Percentiles rank a stretch among this genome's conserved stretches.
Evolutionary conservation across 2,797 vertebrate species (phyloP).

Genomic region (Alca torda): DNA sequence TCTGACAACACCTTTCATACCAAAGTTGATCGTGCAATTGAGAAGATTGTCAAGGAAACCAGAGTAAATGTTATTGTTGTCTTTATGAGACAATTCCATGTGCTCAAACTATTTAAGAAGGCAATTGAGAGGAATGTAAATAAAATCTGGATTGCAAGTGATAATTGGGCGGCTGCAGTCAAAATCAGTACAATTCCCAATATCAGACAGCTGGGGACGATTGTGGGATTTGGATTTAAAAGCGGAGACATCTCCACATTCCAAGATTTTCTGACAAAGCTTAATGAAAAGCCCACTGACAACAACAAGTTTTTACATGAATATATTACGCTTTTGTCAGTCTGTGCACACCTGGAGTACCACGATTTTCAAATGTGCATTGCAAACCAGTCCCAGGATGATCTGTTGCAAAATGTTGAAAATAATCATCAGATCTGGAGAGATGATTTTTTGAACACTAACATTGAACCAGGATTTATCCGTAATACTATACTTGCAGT

Average conservation of each 20-base stretch:
- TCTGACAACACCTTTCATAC: constrained; percentile 62
- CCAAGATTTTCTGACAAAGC: constrained; percentile 75
- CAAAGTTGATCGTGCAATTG: constrained; percentile 70
- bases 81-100: constrained; percentile 82
- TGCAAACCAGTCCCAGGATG: constrained; percentile 66
- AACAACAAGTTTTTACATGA: constrained; percentile 78
- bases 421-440: constrained; percentile 41
- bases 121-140: constrained; percentile 71
- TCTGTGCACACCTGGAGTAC: constrained; percentile 63
- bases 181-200: constrained; percentile 72
- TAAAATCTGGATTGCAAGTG: constrained; percentile 89
- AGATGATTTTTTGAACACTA: constrained; percentile 69
- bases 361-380: constrained; percentile 74
- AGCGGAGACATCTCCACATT: constrained; percentile 78
- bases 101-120: constrained; percentile 77
- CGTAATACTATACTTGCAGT: constrained; percentile 83
- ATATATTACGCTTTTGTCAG: constrained; percentile 64
- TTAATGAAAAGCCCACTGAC: constrained; percentile 46
- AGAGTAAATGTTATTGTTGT: constrained; percentile 86
- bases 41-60: constrained; percentile 78
- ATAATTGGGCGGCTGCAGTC: constrained; percentile 83
- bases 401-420: background rate
- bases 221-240: constrained; percentile 88
- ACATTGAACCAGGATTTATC: constrained; percentile 67
- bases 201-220: constrained; percentile 78